Evolutionary conservation across 2,113 vertebrate genomes (phyloP), one percentile per base, ranked within the genome.

Genomic region (Sakesphorus luctuosus): DNA sequence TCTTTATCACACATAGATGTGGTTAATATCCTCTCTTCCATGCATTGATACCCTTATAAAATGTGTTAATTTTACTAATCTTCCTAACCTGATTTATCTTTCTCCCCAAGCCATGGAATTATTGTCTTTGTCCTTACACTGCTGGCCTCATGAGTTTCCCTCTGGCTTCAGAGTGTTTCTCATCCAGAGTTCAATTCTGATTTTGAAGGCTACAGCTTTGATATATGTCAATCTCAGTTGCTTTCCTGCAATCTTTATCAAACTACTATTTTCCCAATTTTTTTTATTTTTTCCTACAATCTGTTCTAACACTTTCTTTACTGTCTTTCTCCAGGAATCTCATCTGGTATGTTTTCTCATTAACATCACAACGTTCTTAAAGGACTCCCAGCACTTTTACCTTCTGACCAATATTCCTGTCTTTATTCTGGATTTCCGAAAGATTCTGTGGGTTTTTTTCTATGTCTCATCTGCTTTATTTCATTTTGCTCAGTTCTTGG

Each of bases 41-140:
- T 62, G 65, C 59, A 91, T 19, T 0, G 0, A 79, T 72, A 82
- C 36, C 38, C 15, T 83, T 71, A 36, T 33, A 95, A 91, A 73
- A 83, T 83, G 29, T 77, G 18, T 72, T 93, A 91, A 50, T 82
- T 87, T 96, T 74, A 50, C 59, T 91, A 62, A 58, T 77, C 67
- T 50, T 71, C 33, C 55, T 91, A 43, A 50, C 24, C 24, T 85
- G 53, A 72, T 62, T 72, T 18, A 63, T 77, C 59, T 87, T 68
- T 84, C 73, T 23, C 81, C 74, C 29, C 26, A 24, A 84, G 74
- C n/a, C 49, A 76, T n/a, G 25, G 12, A 66, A 67, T 11, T 50
- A 67, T 40, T 78, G 72, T 28, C 76, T 81, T 92, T 75, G 47
- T 52, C 14, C 40, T 80, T 53, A 18, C 23, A 35, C 7, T 43